Evolutionary conservation across 1,140 invertebrate species (phyloP).

Genomic region (Mercenaria mercenaria): DNA sequence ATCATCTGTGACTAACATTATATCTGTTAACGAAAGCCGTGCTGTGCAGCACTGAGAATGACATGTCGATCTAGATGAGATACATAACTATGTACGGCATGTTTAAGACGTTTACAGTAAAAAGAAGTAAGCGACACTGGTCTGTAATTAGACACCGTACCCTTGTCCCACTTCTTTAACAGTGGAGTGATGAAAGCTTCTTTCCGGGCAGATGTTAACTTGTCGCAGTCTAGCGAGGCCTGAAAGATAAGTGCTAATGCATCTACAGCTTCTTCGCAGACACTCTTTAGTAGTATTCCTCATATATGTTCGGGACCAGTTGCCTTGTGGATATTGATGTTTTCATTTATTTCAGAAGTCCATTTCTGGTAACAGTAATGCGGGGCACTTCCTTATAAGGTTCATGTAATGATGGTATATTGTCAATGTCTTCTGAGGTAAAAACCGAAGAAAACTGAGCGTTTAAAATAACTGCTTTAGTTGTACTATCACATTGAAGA

Average conservation of each 20-base stretch:
- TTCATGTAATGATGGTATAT: no score
- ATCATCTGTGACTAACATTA: conserved; percentile 25
- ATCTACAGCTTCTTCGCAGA: conserved; percentile 20
- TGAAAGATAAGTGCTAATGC: conserved; percentile 14
- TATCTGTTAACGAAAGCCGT: neutral
- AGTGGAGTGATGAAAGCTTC: conserved; percentile 25
- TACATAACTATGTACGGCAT: conserved; percentile 15
- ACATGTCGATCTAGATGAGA: neutral
- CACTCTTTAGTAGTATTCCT: conserved; percentile 12
- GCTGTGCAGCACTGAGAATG: neutral
- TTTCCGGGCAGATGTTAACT: conserved; percentile 21
- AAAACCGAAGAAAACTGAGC: no score
- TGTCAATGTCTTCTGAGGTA: no score
- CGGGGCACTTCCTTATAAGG: no score
- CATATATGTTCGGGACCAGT: neutral
- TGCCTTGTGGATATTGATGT: conserved; percentile 8
- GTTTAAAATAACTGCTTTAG: no score
- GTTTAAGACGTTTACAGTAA: conserved; percentile 35
- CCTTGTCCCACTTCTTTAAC: conserved; percentile 45
- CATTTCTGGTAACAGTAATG: neutral
- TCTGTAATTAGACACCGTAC: conserved; percentile 38
- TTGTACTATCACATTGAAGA: no score
- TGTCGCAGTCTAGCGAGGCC: neutral
- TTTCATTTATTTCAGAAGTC: neutral
- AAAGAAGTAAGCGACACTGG: conserved; percentile 37